Percentiles rank a stretch among this genome's conserved stretches.
Conservation (phyloP, 2,888 invertebrate genomes). For the Tenthredo notha region DNA sequence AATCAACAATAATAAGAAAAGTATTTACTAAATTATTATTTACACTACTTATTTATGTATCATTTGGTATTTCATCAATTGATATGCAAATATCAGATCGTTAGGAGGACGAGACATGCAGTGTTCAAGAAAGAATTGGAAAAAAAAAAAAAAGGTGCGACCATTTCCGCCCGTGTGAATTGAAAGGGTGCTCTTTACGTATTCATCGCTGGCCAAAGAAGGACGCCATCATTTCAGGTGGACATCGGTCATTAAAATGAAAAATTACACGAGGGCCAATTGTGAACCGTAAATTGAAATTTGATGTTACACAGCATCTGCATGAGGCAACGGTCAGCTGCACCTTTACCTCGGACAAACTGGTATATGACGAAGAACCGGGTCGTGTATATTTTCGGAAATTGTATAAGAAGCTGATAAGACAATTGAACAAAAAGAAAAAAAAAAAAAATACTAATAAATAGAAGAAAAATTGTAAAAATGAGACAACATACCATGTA, state of each 20-base stretch:
- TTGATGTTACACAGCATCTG: conserved; percentile 66
- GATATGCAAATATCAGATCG: conserved; percentile 74
- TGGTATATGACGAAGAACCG: not conserved
- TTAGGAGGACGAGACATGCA: conserved; percentile 62
- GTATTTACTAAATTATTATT: conserved; percentile 8
- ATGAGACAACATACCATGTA: not conserved
- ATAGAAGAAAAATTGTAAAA: not conserved
- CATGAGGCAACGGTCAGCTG: conserved; percentile 65
- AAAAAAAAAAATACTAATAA: not conserved
- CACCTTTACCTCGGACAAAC: conserved; percentile 45
- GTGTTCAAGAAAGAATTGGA: conserved; percentile 58
- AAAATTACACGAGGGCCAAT: conserved; percentile 71
- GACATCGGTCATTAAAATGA: conserved; percentile 75
- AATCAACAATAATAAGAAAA: not conserved
- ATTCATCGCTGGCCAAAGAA: conserved; percentile 52
- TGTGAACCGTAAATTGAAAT: conserved; percentile 67
- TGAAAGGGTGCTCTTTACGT: conserved; percentile 63
- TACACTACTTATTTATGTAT: not conserved
- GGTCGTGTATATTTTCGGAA: not conserved
- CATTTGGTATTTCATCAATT: conserved; percentile 60
- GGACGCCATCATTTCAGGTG: conserved; percentile 60
- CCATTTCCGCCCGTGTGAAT: conserved; percentile 63
- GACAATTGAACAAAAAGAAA: no score
- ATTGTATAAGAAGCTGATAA: not conserved
- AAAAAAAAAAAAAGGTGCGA: conserved; percentile 71